Percentiles rank a stretch among this genome's conserved stretches.
phyloP scores from a whole-genome alignment of 2,113 vertebrate species.

The Pseudolaguvia tuberculata region DNA sequence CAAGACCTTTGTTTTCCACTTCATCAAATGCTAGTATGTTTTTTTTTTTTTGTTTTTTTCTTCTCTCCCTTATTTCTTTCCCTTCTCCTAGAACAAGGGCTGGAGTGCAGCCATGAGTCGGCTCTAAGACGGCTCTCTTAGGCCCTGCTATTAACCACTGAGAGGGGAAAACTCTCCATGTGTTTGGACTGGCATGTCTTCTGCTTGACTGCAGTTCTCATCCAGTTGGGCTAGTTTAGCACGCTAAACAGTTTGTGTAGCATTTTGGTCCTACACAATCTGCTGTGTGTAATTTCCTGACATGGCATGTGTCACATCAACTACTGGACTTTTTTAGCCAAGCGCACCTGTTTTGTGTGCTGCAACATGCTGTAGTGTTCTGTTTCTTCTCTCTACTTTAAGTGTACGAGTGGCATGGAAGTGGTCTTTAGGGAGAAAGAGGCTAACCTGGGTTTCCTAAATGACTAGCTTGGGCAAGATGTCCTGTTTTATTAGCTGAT shows the following conservation, averaged over 20 bases:
- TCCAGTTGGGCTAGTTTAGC: slow-evolving; percentile 10
- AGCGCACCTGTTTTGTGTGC: slow-evolving; percentile 12
- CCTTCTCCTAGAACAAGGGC: slow-evolving; percentile 40
- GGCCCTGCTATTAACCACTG: slow-evolving; percentile 23
- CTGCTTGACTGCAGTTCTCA: slow-evolving; percentile 17
- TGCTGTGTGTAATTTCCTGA: slow-evolving; percentile 17
- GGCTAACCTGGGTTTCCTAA: not conserved
- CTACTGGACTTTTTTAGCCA: not conserved
- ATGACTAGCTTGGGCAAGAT: slow-evolving; percentile 35
- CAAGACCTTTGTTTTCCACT: slow-evolving; percentile 51
- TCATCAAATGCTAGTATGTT: slow-evolving; percentile 45
- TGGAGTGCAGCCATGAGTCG: slow-evolving; percentile 36
- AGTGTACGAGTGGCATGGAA: not conserved
- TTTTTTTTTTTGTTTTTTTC: slow-evolving; percentile 28
- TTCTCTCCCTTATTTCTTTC: slow-evolving; percentile 9
- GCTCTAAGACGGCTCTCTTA: slow-evolving; percentile 29
- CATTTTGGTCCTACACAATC: slow-evolving; percentile 8
- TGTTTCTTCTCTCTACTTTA: slow-evolving; percentile 12
- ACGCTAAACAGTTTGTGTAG: slow-evolving; percentile 11
- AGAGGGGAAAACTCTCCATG: slow-evolving; percentile 30
- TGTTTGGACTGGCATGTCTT: slow-evolving; percentile 17
- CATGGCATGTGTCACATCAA: not conserved
- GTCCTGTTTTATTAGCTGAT: slow-evolving; percentile 42
- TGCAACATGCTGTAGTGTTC: not conserved
- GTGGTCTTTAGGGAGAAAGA: slow-evolving; percentile 12